Percentiles rank a stretch among this genome's conserved stretches.
Evolutionary conservation across 2,888 invertebrate species (phyloP).

Genomic region (Coecobrya sp.): DNA sequence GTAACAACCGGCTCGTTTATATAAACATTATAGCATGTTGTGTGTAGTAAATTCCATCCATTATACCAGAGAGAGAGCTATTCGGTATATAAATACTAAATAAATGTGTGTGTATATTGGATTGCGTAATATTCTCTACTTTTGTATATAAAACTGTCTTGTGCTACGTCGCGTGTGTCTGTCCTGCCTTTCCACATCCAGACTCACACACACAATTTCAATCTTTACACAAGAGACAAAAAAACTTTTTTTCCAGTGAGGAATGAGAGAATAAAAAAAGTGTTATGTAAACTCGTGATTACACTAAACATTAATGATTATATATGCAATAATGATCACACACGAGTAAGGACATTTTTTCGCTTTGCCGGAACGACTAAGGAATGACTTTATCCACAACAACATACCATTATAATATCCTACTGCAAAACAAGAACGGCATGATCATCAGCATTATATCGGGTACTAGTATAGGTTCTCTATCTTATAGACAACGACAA

Average conservation of each 20-base stretch:
- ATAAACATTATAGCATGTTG: constrained; percentile 11
- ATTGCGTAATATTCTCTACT: background rate
- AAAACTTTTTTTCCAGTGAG: background rate
- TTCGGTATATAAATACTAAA: background rate
- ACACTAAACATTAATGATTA: constrained; percentile 40
- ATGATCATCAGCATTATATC: constrained; percentile 7
- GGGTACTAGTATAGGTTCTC: background rate
- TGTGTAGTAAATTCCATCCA: background rate
- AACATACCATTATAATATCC: too few relatives aligned
- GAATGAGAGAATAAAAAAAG: background rate
- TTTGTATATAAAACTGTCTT: background rate
- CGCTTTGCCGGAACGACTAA: background rate
- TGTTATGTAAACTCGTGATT: constrained; percentile 30
- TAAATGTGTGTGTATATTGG: background rate
- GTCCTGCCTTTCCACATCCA: background rate
- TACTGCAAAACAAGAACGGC: background rate
- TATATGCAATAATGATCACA: constrained; percentile 55
- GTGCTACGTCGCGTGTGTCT: constrained; percentile 13
- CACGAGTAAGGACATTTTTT: background rate
- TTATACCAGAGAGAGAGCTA: background rate
- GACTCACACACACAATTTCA: constrained; percentile 25
- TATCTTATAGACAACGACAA: constrained; percentile 2
- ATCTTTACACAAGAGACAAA: background rate
- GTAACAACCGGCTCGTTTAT: constrained; percentile 37
- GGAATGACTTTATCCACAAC: constrained; percentile 27